These are phyloP conservation scores for Lypha dubia DNA, from an alignment of 2,888 invertebrate species.

Conservation along the genomic window DNA sequence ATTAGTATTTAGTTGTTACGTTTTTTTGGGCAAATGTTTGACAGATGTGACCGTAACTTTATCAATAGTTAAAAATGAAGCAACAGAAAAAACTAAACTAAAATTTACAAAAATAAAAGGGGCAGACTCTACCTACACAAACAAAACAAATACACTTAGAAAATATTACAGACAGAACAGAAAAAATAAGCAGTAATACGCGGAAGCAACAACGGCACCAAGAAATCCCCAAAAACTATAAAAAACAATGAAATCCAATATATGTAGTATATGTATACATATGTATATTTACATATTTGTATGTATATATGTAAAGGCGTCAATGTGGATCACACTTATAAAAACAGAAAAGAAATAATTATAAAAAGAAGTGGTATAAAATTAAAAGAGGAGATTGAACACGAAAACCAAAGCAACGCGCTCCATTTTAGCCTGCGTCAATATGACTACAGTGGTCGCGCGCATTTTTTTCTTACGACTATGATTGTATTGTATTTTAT, in stretches of 20 bases:
- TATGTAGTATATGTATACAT: too few species aligned
- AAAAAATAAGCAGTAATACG: conserved; percentile 38
- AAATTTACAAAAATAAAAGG: conserved; percentile 23
- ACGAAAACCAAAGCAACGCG: conserved; percentile 63
- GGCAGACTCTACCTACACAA: conserved; percentile 4
- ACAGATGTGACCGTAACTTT: too few species aligned
- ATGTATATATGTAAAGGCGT: conserved; percentile 15
- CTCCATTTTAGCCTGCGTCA: conserved; percentile 66
- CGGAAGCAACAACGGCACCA: conserved; percentile 51
- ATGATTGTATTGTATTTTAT: conserved; percentile 23
- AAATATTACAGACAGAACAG: conserved; percentile 26
- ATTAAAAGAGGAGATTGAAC: conserved; percentile 54
- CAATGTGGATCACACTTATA: conserved; percentile 66
- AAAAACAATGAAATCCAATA: conserved; percentile 8
- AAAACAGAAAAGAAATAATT: conserved; percentile 39
- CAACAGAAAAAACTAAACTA: conserved; percentile 31
- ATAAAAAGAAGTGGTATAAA: conserved; percentile 53
- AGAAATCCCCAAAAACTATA: conserved; percentile 40
- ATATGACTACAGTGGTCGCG: conserved; percentile 64
- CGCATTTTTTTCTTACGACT: conserved; percentile 62
- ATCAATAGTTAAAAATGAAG: conserved; percentile 51
- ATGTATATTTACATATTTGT: too few species aligned
- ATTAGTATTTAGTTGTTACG: too few species aligned
- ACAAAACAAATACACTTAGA: conserved; percentile 15
- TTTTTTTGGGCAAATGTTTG: too few species aligned